phyloP scores from a whole-genome alignment of 92 coral and sea anemone genomes.

The Epizoanthus scotinus region DNA sequence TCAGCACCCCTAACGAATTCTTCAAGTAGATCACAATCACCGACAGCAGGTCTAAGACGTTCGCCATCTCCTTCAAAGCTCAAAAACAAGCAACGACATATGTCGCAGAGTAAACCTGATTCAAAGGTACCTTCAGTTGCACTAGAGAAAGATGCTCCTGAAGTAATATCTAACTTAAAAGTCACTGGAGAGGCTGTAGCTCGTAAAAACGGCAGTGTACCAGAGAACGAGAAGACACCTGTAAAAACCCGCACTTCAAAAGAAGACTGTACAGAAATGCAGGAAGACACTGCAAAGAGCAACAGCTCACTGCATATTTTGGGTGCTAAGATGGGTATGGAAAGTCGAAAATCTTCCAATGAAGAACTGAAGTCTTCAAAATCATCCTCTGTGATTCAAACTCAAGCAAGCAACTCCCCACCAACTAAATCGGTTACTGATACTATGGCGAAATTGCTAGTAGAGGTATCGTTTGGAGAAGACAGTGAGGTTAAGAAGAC shows the following conservation, averaged over 20 bases:
- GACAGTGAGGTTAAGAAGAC: background rate
- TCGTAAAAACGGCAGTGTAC: background rate
- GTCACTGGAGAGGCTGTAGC: slow-evolving; percentile 26
- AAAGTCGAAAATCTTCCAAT: slow-evolving; percentile 18
- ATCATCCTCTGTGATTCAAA: background rate
- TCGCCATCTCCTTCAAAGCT: slow-evolving; percentile 10
- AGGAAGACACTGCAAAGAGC: background rate
- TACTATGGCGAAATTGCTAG: slow-evolving; percentile 17
- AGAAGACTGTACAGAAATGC: background rate
- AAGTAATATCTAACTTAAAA: slow-evolving; percentile 7
- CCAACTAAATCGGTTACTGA: slow-evolving; percentile 18
- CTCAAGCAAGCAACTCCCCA: background rate
- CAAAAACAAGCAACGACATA: background rate
- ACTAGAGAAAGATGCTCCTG: background rate
- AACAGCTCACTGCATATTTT: slow-evolving; percentile 9
- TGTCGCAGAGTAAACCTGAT: background rate
- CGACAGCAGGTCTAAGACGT: background rate
- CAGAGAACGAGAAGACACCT: background rate
- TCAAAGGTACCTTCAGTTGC: background rate
- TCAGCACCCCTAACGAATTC: background rate
- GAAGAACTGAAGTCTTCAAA: slow-evolving; percentile 8
- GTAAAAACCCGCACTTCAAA: no score
- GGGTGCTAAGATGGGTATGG: slow-evolving; percentile 35
- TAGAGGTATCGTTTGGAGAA: background rate
- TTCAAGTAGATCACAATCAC: background rate